These are phyloP conservation scores for Trachelus stipa DNA, from an alignment of 2,888 invertebrate genomes.

Conservation along the genomic window DNA sequence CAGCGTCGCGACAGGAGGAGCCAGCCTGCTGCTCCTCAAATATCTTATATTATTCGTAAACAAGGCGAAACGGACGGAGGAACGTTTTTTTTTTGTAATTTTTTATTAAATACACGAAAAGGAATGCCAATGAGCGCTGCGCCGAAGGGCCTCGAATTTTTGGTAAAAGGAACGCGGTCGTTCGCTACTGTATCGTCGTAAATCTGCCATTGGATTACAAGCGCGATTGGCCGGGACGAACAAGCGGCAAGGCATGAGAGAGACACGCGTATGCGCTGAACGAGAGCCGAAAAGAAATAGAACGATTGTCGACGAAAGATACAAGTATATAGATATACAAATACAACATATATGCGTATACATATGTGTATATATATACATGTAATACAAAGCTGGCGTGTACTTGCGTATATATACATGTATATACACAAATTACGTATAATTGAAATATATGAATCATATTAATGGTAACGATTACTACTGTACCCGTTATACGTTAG, in stretches of 20 bases:
- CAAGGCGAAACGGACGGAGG: not conserved
- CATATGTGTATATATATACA: slow-evolving; percentile 14
- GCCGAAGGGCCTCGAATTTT: not conserved
- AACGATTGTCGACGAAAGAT: not conserved
- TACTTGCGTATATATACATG: slow-evolving; percentile 17
- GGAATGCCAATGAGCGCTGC: not conserved
- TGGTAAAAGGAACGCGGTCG: not conserved
- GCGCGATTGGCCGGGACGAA: not conserved
- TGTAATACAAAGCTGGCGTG: slow-evolving; percentile 1
- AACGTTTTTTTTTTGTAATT: slow-evolving; percentile 7
- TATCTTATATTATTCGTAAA: not conserved
- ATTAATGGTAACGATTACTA: slow-evolving; percentile 24
- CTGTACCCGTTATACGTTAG: too few relatives aligned
- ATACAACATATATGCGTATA: not conserved
- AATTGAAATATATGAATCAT: slow-evolving; percentile 39
- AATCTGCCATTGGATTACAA: not conserved
- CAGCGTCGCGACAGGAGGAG: not conserved
- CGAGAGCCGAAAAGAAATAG: not conserved
- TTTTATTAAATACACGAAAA: not conserved
- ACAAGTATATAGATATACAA: not conserved
- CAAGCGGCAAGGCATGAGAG: not conserved
- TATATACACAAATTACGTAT: slow-evolving; percentile 28
- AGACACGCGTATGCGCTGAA: not conserved
- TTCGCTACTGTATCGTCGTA: not conserved
- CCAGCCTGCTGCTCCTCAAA: not conserved